Base-by-base conservation (phyloP, 2,888 invertebrate species). In the Acrocyrtus sp. region DNA sequence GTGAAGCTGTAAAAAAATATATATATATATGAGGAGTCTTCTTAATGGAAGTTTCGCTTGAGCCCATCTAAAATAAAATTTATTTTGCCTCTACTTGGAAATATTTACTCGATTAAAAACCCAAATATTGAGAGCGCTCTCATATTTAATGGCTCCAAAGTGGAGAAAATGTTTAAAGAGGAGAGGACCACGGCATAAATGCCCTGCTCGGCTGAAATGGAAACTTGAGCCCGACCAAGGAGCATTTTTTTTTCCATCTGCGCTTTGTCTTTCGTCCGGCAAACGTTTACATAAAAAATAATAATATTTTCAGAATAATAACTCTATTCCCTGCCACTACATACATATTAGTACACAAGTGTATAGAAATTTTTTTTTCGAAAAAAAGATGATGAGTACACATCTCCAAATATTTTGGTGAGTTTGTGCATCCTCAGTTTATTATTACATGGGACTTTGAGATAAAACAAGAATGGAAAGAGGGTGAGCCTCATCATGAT, bases 381-480 rank as follows among this genome's bases (percentile, higher is more conserved):
- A n/a, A n/a, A n/a, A n/a, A n/a, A n/a, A n/a, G n/a, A n/a, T n/a
- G n/a, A n/a, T n/a, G n/a, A n/a, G n/a, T n/a, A n/a, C n/a, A n/a
- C n/a, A n/a, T n/a, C n/a, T n/a, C n/a, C n/a, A n/a, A n/a, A n/a
- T n/a, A n/a, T n/a, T n/a, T n/a, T n/a, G n/a, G n/a, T n/a, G n/a
- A n/a, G n/a, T n/a, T n/a, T n/a, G n/a, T n/a, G n/a, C n/a, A n/a
- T n/a, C n/a, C n/a, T n/a, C n/a, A n/a, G n/a, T n/a, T n/a, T n/a
- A n/a, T n/a, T n/a, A n/a, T n/a, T n/a, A n/a, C n/a, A n/a, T n/a
- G n/a, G n/a, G n/a, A 19, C 17, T 26, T 57, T 57, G 57, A 57
- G 57, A 57, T 60, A 60, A 60, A 56, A 60, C 22, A 50, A 24
- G 22, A 48, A 26, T 3, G 26, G 34, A 12, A 34, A 34, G 34